These are phyloP conservation scores for Dryocosmus kuriphilus DNA, from an alignment of 2,888 invertebrate species.

Conservation along the genomic window DNA sequence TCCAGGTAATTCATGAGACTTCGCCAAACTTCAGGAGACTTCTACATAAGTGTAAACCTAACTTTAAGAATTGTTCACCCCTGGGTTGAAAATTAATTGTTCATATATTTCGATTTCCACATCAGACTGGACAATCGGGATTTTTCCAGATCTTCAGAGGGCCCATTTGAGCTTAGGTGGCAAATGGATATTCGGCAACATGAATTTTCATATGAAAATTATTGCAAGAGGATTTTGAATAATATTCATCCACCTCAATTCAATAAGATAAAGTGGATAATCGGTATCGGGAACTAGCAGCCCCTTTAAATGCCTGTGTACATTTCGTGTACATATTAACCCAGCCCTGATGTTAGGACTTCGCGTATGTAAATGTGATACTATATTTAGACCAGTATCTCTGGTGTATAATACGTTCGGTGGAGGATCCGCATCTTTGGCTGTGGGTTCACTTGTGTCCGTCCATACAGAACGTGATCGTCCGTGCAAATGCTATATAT, in stretches of 20 bases:
- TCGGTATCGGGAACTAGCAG: slow-evolving; percentile 49
- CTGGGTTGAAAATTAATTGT: too few species aligned
- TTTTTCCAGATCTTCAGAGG: too few species aligned
- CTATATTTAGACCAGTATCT: slow-evolving; percentile 75
- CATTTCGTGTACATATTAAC: slow-evolving; percentile 74
- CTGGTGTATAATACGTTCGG: slow-evolving; percentile 55
- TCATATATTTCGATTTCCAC: too few species aligned
- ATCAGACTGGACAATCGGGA: too few species aligned
- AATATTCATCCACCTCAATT: background rate
- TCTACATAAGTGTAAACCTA: too few species aligned
- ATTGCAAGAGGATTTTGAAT: background rate
- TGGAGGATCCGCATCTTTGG: slow-evolving; percentile 61
- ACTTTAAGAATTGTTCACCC: too few species aligned
- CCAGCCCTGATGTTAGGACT: slow-evolving; percentile 75
- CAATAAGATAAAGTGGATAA: slow-evolving; percentile 43
- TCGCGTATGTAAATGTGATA: slow-evolving; percentile 74
- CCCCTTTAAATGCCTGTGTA: background rate
- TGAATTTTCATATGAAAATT: too few species aligned
- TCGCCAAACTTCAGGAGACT: too few species aligned
- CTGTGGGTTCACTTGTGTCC: slow-evolving; percentile 60
- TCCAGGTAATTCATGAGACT: too few species aligned
- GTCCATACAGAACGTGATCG: slow-evolving; percentile 48
- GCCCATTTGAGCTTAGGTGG: background rate
- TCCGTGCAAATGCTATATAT: slow-evolving; percentile 58
- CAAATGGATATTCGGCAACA: background rate